phyloP scores from a whole-genome alignment of 2,113 vertebrate genomes.

The Peromyscus maniculatus region DNA sequence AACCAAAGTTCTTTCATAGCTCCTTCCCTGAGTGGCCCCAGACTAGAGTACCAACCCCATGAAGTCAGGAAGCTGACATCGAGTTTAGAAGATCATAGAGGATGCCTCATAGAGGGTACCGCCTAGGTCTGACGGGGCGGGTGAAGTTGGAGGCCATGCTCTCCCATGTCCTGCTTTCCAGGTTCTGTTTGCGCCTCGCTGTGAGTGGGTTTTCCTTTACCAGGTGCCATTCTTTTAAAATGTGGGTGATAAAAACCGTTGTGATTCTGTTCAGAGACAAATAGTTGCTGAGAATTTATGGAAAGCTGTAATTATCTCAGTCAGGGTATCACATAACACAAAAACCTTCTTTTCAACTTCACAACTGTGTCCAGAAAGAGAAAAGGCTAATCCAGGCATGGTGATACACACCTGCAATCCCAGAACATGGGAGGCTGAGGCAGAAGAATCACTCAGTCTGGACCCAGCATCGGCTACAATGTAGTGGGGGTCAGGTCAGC shows the following conservation, averaged over 20 bases:
- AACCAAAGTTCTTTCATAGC: accelerated
- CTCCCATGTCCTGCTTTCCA: accelerated
- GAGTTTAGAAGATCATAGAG: accelerated
- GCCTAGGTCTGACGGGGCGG: accelerated
- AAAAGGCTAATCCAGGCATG: background rate
- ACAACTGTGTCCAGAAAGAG: background rate
- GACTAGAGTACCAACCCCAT: accelerated
- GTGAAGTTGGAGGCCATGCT: background rate
- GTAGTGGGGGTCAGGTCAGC: too few species aligned
- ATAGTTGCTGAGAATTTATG: background rate
- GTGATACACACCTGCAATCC: background rate
- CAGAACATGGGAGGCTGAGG: background rate
- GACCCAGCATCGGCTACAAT: background rate
- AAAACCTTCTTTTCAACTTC: background rate
- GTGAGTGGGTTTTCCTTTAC: accelerated
- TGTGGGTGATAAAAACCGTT: background rate
- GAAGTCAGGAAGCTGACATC: accelerated
- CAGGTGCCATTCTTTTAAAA: background rate
- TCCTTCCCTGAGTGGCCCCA: background rate
- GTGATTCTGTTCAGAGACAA: background rate
- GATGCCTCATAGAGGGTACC: background rate
- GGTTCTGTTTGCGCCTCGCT: accelerated
- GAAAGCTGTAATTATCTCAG: background rate
- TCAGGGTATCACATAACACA: background rate
- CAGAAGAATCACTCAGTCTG: background rate